Percentiles rank a stretch among this genome's conserved stretches.
These are phyloP conservation scores for Clamator glandarius DNA, from an alignment of 2,797 vertebrate species.

Conservation along the genomic window DNA sequence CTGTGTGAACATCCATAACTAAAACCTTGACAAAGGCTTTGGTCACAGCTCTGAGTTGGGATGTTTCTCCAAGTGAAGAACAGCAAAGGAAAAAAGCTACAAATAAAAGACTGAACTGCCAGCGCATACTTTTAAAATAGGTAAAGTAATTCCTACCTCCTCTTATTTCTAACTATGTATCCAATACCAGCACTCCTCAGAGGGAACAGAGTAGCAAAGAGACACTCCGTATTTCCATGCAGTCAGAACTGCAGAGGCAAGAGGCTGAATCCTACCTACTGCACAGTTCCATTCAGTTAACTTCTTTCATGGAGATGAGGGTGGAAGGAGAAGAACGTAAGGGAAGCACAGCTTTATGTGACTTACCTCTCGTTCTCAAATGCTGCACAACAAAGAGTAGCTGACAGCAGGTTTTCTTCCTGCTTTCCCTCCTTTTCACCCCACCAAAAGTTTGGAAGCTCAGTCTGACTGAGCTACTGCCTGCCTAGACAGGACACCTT, in stretches of 20 bases:
- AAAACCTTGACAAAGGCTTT: background rate
- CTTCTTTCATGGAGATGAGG: background rate
- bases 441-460: background rate
- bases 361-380: background rate
- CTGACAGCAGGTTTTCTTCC: background rate
- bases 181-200: background rate
- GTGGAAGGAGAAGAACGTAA: background rate
- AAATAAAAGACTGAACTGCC: background rate
- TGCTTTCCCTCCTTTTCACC: background rate
- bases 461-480: background rate
- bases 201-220: background rate
- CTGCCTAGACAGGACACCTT: background rate
- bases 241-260: background rate
- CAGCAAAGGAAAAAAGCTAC: background rate
- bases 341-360: background rate
- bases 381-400: background rate
- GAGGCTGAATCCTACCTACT: background rate
- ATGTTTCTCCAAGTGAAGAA: background rate
- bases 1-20: fast-evolving
- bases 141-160: background rate
- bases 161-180: background rate
- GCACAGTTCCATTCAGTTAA: background rate
- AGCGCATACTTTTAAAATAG: background rate
- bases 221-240: background rate
- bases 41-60: background rate